Base-by-base conservation (phyloP, 2,888 invertebrate genomes). In the Cremastinae sp. region DNA sequence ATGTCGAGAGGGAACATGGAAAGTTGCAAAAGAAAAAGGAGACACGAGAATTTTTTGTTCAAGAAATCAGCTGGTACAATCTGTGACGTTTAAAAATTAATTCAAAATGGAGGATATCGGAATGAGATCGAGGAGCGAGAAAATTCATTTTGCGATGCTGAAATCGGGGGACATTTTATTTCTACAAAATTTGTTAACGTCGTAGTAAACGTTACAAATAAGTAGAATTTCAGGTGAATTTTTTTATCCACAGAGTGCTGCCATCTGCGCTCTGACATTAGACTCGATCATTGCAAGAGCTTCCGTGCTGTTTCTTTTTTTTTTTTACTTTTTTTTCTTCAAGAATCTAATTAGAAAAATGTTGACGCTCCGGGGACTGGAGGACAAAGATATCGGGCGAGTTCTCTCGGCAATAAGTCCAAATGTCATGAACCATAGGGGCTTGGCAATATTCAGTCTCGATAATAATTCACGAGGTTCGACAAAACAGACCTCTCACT, bases 231-330 rank as follows among this genome's bases (percentile, higher is more conserved):
- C 72, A 79, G 75, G 79, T 81, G 80, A 83, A 80, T 83, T 83
- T 82, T 78, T 53, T 39, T 28, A 7, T 56, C 56, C 35, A 22
- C 37, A 70, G 74, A 58, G 88, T 89, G 89, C 87, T 89, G 89
- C 89, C 89, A 88, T 87, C 89, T 89, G 87, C 85, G 80, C 85
- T 85, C 79, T 88, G 88, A 88, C 87, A 88, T 87, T 87, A 87
- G 85, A 73, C 62, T 37, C 61, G 61, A 49, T 55, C 41, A 56
- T 56, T 51, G 28, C 53, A 45, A 65, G 72, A 61, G 66, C 62
- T 45, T 49, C 41, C 55, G 56, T 45, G 20, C 68, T 71, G 47
- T 69, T 73, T 45, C 62, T 45, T 58, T 59, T 71, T 72, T 43
- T 51, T 65, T 64, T 51, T 18, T 7, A 37, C 37, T n/a, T n/a